phyloP scores from a whole-genome alignment of 2,888 invertebrate species.

The Amaurobius ferox region DNA sequence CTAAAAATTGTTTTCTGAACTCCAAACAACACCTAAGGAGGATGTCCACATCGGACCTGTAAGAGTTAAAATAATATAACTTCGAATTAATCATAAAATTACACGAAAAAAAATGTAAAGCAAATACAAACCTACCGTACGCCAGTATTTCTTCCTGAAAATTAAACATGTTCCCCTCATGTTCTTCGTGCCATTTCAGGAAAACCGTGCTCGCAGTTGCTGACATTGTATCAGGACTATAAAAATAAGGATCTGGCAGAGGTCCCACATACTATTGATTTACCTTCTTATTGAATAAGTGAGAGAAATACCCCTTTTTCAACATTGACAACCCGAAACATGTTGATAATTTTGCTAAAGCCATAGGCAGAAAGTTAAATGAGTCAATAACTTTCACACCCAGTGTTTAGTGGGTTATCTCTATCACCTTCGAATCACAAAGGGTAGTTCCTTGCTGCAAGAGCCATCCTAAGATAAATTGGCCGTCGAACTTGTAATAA shows the following conservation, averaged over 20 bases:
- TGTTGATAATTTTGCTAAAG: neutral
- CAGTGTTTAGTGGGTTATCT: neutral
- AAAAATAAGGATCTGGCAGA: neutral
- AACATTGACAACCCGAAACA: neutral
- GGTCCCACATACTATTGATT: neutral
- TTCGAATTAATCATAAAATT: no score
- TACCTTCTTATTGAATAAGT: neutral
- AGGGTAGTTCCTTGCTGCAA: neutral
- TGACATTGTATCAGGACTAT: neutral
- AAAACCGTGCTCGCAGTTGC: neutral
- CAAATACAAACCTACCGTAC: neutral
- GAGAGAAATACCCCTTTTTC: neutral
- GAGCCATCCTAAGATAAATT: neutral
- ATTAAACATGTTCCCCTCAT: neutral
- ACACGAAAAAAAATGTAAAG: no score
- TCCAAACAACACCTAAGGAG: neutral
- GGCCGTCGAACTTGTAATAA: neutral
- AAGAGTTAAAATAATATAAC: neutral
- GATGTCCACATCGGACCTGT: neutral
- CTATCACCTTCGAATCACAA: neutral
- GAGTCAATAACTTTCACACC: neutral
- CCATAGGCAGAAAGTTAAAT: neutral
- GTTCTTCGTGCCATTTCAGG: neutral
- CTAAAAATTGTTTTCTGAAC: neutral
- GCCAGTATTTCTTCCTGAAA: neutral